Conservation (phyloP, 2,888 invertebrate species). For the Fragum fragum region DNA sequence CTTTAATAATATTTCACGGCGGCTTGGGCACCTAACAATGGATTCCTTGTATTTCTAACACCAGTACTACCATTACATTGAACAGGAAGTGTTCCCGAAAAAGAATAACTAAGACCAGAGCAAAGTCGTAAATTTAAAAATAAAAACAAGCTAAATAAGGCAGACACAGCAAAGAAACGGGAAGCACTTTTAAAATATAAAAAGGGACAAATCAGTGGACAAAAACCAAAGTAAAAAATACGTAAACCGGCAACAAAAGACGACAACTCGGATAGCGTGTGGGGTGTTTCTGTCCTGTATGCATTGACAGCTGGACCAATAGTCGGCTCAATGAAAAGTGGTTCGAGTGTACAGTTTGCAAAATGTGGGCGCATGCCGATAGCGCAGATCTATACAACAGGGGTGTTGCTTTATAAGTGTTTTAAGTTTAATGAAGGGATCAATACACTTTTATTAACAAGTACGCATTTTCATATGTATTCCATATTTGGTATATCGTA, state of each 20-base stretch:
- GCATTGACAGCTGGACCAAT: constrained; percentile 33
- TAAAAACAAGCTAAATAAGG: too few relatives aligned
- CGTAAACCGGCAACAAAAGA: not conserved
- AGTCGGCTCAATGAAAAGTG: constrained; percentile 28
- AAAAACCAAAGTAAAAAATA: not conserved
- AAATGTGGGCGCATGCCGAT: constrained; percentile 13
- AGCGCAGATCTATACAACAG: constrained; percentile 23
- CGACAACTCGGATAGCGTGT: constrained; percentile 21
- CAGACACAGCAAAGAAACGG: too few relatives aligned
- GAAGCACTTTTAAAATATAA: constrained; percentile 15
- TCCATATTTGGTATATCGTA: not conserved
- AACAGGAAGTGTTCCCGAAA: too few relatives aligned
- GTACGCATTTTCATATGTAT: too few relatives aligned
- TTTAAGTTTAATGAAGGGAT: too few relatives aligned
- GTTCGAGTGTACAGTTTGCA: constrained; percentile 24
- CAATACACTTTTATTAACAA: too few relatives aligned
- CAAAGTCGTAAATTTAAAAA: too few relatives aligned
- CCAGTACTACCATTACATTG: too few relatives aligned
- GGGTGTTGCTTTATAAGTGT: constrained; percentile 19
- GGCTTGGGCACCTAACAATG: too few relatives aligned
- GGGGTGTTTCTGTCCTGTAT: constrained; percentile 31
- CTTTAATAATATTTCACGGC: too few relatives aligned
- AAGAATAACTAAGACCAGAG: constrained; percentile 43
- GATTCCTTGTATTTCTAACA: too few relatives aligned
- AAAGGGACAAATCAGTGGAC: not conserved